A percentile compares a stretch with the other conserved stretches of the same genome.
Conservation (phyloP, 1,140 invertebrate species). For the Ruditapes philippinarum region DNA sequence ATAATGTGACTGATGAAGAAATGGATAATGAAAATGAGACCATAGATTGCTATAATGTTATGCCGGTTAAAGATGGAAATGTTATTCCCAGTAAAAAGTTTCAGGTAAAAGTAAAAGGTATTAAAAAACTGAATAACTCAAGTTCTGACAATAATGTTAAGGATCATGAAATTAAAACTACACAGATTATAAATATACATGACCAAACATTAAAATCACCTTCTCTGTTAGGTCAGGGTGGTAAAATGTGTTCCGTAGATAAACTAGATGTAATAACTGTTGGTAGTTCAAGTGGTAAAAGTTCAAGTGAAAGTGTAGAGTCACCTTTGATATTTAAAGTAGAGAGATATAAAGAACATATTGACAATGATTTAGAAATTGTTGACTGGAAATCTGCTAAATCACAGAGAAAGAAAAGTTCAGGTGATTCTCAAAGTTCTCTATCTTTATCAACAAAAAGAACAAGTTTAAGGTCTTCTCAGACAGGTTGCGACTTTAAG, state of each 20-base stretch:
- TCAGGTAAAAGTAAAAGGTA: constrained; percentile 31
- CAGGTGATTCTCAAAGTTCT: not conserved
- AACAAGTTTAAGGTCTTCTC: constrained; percentile 6
- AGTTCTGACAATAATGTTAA: not conserved
- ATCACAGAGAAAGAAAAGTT: not conserved
- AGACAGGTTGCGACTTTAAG: not conserved
- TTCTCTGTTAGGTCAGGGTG: not conserved
- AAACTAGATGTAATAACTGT: not conserved
- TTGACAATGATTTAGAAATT: constrained; percentile 6
- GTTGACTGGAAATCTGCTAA: not conserved
- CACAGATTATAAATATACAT: not conserved
- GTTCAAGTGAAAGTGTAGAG: not conserved
- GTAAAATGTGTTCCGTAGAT: not conserved
- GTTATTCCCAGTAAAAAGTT: constrained; percentile 7
- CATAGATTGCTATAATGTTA: constrained; percentile 50
- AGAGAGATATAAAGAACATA: not conserved
- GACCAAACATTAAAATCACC: constrained; percentile 39
- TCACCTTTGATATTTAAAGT: constrained; percentile 22
- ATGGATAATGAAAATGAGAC: not conserved
- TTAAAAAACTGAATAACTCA: not conserved
- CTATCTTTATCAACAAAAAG: constrained; percentile 4
- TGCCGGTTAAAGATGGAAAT: constrained; percentile 34
- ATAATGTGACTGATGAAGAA: not conserved
- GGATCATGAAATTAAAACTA: not conserved
- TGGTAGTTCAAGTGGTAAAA: not conserved